Evolutionary conservation across 2,113 vertebrate species (phyloP).

Genomic region (Sapayoa aenigma): DNA sequence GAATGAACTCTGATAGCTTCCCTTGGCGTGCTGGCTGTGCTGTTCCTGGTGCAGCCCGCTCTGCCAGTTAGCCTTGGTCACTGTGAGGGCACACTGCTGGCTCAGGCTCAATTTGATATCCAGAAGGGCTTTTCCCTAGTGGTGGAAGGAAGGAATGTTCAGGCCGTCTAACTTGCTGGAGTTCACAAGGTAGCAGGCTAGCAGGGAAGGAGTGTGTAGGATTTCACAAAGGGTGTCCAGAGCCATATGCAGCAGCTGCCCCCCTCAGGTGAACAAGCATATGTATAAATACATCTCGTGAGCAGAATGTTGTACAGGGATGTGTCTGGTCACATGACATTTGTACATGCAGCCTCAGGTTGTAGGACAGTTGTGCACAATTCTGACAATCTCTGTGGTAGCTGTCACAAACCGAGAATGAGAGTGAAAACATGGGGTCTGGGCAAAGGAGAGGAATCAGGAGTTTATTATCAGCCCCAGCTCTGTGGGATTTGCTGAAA

Average conservation of each 20-base stretch:
- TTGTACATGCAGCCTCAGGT: not conserved
- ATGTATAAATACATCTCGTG: not conserved
- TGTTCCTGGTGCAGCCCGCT: not conserved
- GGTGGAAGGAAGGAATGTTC: not conserved
- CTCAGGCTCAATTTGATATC: not conserved
- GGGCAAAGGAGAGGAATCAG: not conserved
- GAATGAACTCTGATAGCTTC: not conserved
- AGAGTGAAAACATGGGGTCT: not conserved
- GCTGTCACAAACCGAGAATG: not conserved
- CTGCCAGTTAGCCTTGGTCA: not conserved
- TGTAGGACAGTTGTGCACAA: not conserved
- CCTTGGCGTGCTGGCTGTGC: not conserved
- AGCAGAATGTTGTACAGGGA: not conserved
- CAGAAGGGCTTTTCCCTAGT: not conserved
- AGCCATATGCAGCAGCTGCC: not conserved
- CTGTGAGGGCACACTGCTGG: not conserved
- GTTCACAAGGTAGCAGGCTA: not conserved
- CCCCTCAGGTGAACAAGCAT: not conserved
- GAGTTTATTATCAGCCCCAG: not conserved
- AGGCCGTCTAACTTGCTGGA: not conserved
- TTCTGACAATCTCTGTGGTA: not conserved
- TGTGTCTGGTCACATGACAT: not conserved
- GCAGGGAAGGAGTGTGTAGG: accelerated
- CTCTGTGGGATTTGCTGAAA: not conserved
- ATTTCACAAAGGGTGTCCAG: not conserved